These are phyloP conservation scores for Characodon lateralis DNA, from an alignment of 2,797 vertebrate species.

Conservation along the genomic window DNA sequence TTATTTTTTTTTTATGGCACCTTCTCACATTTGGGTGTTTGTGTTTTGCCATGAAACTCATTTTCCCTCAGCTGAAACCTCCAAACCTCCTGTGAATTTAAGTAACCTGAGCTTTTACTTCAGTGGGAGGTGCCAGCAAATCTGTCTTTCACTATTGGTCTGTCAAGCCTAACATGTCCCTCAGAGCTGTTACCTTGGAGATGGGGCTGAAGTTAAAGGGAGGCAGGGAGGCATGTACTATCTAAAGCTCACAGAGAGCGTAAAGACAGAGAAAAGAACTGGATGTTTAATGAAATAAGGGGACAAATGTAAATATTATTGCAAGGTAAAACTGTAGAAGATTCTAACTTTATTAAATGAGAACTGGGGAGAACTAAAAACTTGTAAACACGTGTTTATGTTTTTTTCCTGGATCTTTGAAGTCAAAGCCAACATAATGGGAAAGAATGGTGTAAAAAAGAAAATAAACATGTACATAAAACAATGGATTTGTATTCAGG, in stretches of 20 bases:
- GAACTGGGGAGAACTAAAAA: neutral
- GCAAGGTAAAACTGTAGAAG: neutral
- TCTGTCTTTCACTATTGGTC: slow-evolving; percentile 41
- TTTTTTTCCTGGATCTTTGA: neutral
- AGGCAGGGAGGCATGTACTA: neutral
- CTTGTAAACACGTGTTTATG: neutral
- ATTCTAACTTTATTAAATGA: neutral
- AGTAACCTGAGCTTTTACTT: slow-evolving; percentile 12
- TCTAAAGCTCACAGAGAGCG: neutral
- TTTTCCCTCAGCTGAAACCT: slow-evolving; percentile 12
- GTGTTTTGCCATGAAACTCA: neutral
- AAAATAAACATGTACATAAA: neutral
- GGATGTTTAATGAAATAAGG: neutral
- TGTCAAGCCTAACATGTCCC: slow-evolving; percentile 29
- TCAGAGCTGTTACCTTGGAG: slow-evolving; percentile 23
- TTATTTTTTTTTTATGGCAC: neutral
- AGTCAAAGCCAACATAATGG: neutral
- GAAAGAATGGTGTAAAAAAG: neutral
- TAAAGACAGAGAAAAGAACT: neutral
- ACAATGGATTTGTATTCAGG: neutral
- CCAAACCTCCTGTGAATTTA: slow-evolving; percentile 7
- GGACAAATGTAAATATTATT: neutral
- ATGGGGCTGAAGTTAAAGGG: slow-evolving; percentile 9
- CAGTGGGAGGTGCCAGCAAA: slow-evolving; percentile 14
- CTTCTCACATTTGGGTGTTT: neutral